Percentiles rank a stretch among this genome's conserved stretches.
These are phyloP conservation scores for Smithornis capensis DNA, from an alignment of 2,113 vertebrate species.

Conservation along the genomic window DNA sequence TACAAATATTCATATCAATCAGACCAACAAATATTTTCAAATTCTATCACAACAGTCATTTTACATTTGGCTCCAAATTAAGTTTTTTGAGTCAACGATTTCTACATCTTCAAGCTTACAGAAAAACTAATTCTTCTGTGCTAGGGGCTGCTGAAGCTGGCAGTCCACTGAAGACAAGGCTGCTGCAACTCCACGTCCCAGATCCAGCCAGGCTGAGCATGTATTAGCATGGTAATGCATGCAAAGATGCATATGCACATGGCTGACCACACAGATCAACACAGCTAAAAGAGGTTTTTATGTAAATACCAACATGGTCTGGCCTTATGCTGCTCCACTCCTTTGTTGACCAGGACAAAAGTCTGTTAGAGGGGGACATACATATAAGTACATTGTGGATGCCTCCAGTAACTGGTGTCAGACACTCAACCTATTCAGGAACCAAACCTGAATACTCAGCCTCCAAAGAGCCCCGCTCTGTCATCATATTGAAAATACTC, in stretches of 20 bases:
- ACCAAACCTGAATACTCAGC: background rate
- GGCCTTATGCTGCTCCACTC: background rate
- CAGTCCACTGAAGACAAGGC: background rate
- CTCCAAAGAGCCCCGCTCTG: background rate
- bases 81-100: background rate
- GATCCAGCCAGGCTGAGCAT: background rate
- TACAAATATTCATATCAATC: background rate
- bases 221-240: background rate
- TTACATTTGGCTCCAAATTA: background rate
- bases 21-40: background rate
- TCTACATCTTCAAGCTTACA: background rate
- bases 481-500: background rate
- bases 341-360: background rate
- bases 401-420: background rate
- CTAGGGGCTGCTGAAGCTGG: background rate
- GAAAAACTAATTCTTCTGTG: background rate
- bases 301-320: background rate
- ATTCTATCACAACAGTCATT: background rate
- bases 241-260: background rate
- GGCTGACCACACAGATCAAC: background rate
- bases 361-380: background rate
- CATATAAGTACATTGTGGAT: accelerated
- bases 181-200: background rate
- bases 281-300: background rate
- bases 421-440: background rate